Evolutionary conservation across 2,888 invertebrate species (phyloP).

Genomic region (Cyaniris semiargus): DNA sequence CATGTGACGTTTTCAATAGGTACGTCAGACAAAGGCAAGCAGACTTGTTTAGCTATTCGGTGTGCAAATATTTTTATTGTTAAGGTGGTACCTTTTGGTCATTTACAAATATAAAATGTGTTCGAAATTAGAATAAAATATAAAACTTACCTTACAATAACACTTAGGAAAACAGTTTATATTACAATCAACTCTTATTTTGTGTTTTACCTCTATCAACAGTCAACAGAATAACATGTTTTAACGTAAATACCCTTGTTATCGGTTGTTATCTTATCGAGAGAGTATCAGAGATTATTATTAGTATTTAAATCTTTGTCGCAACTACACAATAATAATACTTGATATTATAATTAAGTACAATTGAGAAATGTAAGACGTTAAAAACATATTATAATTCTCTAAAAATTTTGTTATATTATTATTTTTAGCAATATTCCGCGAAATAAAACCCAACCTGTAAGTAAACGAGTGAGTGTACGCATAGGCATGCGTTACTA

Average conservation of each 20-base stretch:
- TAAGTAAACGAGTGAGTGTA: too few species aligned
- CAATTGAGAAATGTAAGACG: too few species aligned
- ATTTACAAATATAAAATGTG: background rate
- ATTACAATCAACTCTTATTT: background rate
- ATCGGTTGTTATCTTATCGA: slow-evolving; percentile 14
- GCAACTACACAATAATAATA: background rate
- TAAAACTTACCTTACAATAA: background rate
- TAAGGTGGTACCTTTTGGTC: background rate
- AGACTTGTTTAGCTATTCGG: too few species aligned
- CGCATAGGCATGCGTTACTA: too few species aligned
- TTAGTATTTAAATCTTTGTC: background rate
- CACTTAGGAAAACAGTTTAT: background rate
- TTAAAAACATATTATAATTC: too few species aligned
- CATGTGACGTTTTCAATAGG: too few species aligned
- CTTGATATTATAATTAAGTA: background rate
- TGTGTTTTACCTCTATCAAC: background rate
- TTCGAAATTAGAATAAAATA: background rate
- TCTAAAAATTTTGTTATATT: too few species aligned
- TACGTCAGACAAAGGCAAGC: too few species aligned
- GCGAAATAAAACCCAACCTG: too few species aligned
- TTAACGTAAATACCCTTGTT: slow-evolving; percentile 24
- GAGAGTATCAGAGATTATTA: slow-evolving; percentile 16
- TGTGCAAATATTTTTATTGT: too few species aligned
- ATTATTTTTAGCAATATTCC: too few species aligned
- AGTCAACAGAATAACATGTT: slow-evolving; percentile 15